Evolutionary conservation across 1,140 invertebrate species (phyloP), one percentile per base, ranked within the genome.

Genomic region (Luehdorfia chinensis): DNA sequence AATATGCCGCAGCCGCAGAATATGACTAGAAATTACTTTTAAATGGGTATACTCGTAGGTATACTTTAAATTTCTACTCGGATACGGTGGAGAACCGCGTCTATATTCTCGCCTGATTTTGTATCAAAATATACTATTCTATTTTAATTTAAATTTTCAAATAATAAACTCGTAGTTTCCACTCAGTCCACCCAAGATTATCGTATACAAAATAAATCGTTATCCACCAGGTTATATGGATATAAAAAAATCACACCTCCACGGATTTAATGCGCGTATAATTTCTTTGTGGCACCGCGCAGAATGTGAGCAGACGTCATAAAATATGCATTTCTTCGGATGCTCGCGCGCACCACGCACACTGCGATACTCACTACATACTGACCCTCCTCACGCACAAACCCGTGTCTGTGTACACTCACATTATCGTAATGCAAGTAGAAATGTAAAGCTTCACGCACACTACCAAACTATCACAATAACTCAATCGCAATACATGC

Each of bases 271-370:
- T 80, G 75, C 65, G 74, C 78, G 79, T 84, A 84, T 84, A 85
- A 85, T 85, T 85, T 84, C 79, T 84, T 85, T 85, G 79, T 81
- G 79, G 81, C 76, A 85, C 78, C 81, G 79, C 76, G 69, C 69
- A 72, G 79, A 81, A 81, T 74, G 74, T 78, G 74, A 69, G 58
- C 74, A 81, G 78, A 81, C 79, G 73, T 85, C 79, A 80, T 81
- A 84, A 85, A 85, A 79, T 81, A 81, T 80, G 81, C 78, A 80
- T 81, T 81, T 85, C 78, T 83, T 79, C 63, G 61, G 66, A 55
- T 72, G 70, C 71, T 50, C 19, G 12, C 47, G 33, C 45, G 27
- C 43, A 41, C 15, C 28, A 37, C 43, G 45, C 51, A 55, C 52
- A 60, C 52, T 54, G 30, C 18, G 21, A 15, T 30, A 2, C n/a